phyloP scores from a whole-genome alignment of 2,888 invertebrate species.

The Morpho deidamia region DNA sequence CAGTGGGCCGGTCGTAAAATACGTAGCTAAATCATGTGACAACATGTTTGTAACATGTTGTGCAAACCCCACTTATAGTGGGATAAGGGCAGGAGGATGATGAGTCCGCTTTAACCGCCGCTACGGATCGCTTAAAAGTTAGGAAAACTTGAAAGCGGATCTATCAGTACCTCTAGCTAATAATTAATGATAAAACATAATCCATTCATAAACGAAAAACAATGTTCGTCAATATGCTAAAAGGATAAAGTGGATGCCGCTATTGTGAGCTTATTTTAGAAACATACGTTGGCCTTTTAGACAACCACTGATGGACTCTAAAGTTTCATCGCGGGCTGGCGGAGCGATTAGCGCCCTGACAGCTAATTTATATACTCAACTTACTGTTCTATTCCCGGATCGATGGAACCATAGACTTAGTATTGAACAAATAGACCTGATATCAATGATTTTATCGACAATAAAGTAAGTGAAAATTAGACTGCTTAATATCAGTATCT shows the following conservation, averaged over 20 bases:
- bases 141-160: conserved; percentile 29
- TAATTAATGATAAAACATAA: conserved; percentile 30
- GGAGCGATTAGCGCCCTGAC: conserved; percentile 74
- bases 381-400: conserved; percentile 70
- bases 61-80: no score
- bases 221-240: conserved; percentile 38
- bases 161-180: conserved; percentile 14
- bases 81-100: no score
- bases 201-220: conserved; percentile 33
- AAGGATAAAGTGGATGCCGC: conserved; percentile 46
- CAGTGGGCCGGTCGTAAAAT: no score
- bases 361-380: conserved; percentile 78
- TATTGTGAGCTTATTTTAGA: conserved; percentile 64
- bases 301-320: conserved; percentile 71
- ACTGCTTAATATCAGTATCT: no score
- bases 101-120: no score
- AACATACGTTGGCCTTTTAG: conserved; percentile 59
- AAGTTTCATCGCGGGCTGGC: conserved; percentile 76
- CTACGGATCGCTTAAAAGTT: neutral
- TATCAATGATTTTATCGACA: no score
- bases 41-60: no score
- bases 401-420: conserved; percentile 41
- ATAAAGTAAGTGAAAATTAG: no score
- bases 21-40: no score
- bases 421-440: conserved; percentile 40